Evolutionary conservation across 1,140 invertebrate genomes (phyloP), one percentile per base, ranked within the genome.

Genomic region (Conus betulinus): DNA sequence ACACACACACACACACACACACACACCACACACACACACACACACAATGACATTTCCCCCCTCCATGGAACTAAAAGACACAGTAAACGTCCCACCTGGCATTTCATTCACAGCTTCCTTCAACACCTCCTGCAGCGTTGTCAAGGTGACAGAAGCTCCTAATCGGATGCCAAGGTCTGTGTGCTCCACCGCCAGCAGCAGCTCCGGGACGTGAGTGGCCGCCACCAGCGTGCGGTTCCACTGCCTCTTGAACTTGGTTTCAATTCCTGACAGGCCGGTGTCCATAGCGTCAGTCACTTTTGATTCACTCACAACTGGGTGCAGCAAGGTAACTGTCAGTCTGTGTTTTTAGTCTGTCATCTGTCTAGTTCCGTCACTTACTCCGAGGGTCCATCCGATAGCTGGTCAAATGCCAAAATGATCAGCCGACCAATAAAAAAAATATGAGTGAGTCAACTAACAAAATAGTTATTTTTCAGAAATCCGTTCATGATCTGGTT

Each of bases 211-310:
- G 93, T 97, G 96, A n/a, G 95, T 97, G 5, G 98, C 97, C 91
- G 97, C 97, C 81, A 99, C 97, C 60, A 99, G 95, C 27, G 98
- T 96, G 0, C 98, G 97, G 95, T 98, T 99, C 1, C 96, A 91
- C 91, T 96, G 97, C 90, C 98, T 97, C 94, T 98, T 98, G 92
- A 99, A 98, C 94, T 99, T 99, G 0, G 98, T 96, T 96, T 99
- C 98, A 55, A 99, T 97, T 13, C 97, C 97, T 96, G 88, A 81
- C 93, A 93, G 55, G 55, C 55, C 6, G 93, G 6, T 57, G 55
- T 57, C 55, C 6, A 93, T 57, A 57, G 6, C 55, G 55, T 57
- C 55, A 57, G 55, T n/a, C n/a, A n/a, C n/a, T n/a, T n/a, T n/a
- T n/a, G n/a, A n/a, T n/a, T n/a, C n/a, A n/a, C n/a, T n/a, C n/a